Base-by-base conservation (phyloP, 2,888 invertebrate species). In the Galerucella nymphaeae region DNA sequence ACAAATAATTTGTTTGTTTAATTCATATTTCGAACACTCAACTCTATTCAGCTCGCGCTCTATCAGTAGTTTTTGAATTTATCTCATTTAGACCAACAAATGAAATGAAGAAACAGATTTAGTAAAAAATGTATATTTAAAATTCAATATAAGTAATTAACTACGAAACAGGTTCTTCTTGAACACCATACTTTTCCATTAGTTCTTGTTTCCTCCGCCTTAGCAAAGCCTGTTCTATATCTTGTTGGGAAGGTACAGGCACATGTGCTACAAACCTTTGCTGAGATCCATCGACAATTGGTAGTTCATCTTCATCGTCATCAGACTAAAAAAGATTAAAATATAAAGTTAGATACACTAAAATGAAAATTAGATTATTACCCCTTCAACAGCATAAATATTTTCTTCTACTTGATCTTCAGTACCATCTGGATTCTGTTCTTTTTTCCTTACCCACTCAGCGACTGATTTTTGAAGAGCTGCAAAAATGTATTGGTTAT, bases 191-290 rank as follows among this genome's bases (percentile, higher is more conserved):
- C 77, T 83, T 84, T 65, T 83, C 93, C 73, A 99, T 85, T 57
- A 99, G 88, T 86, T 98, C 97, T 85, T 94, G 93, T 86, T 99
- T 99, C 86, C 97, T 96, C 82, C 96, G 91, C 77, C 91, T 90
- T 0, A 99, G 88, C 70, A 99, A 88, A 0, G 98, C 98, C 82
- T 95, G 94, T 84, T 98, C 97, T 76, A 99, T 93, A 85, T 98
- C 97, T 86, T 94, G 93, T 86, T 98, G 98, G 14, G 96, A 94
- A 0, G 98, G 98, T 45, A 99, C 96, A 9, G 96, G 93, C 61
- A 97, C 97, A 85, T 97, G 96, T 20, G 94, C 93, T 8, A 93
- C 93, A 84, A 92, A 94, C 75, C 90, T 88, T 59, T 90, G 87
- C 74, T 87, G 88, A 80, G 88, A 84, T 78, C 84, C 83, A 77